These are phyloP conservation scores for Linhomoeus sp. DNA, from an alignment of 2,888 invertebrate genomes.

Conservation along the genomic window DNA sequence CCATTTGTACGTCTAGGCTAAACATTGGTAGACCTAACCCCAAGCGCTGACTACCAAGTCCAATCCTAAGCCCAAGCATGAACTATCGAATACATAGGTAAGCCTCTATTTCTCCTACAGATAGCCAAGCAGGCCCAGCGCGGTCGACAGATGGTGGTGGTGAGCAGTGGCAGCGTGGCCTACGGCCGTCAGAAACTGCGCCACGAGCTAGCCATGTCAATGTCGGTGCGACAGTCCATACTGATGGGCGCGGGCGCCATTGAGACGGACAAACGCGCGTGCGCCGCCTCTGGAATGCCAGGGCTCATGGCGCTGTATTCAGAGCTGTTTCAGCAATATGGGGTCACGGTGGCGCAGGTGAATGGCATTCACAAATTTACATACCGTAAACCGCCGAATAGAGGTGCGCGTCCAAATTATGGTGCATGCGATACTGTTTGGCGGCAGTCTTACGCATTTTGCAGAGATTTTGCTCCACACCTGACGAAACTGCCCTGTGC, in stretches of 20 bases:
- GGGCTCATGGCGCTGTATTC: slow-evolving; percentile 99
- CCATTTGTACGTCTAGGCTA: too few species aligned
- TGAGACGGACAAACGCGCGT: slow-evolving; percentile 34
- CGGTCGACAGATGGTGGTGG: slow-evolving; percentile 88
- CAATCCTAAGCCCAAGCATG: too few species aligned
- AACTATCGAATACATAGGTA: too few species aligned
- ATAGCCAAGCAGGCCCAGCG: slow-evolving; percentile 91
- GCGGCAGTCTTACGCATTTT: too few species aligned
- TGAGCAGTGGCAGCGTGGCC: slow-evolving; percentile 94
- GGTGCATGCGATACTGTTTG: too few species aligned
- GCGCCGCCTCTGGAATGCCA: slow-evolving; percentile 94
- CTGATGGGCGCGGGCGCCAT: slow-evolving; percentile 5
- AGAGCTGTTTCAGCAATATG: slow-evolving; percentile 96
- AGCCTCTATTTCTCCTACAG: too few species aligned
- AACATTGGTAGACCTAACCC: too few species aligned
- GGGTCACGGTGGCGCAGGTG: slow-evolving; percentile 93
- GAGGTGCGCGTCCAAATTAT: too few species aligned
- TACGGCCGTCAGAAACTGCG: slow-evolving; percentile 93
- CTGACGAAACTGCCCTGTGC: too few species aligned
- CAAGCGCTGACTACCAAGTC: too few species aligned
- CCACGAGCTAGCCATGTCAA: slow-evolving; percentile 85
- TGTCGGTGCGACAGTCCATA: slow-evolving; percentile 90
- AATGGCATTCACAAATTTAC: not conserved
- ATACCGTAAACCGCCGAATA: not conserved
- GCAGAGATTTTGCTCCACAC: too few species aligned